These are phyloP conservation scores for Lepidurus arcticus DNA, from an alignment of 1,140 invertebrate genomes.

Conservation along the genomic window DNA sequence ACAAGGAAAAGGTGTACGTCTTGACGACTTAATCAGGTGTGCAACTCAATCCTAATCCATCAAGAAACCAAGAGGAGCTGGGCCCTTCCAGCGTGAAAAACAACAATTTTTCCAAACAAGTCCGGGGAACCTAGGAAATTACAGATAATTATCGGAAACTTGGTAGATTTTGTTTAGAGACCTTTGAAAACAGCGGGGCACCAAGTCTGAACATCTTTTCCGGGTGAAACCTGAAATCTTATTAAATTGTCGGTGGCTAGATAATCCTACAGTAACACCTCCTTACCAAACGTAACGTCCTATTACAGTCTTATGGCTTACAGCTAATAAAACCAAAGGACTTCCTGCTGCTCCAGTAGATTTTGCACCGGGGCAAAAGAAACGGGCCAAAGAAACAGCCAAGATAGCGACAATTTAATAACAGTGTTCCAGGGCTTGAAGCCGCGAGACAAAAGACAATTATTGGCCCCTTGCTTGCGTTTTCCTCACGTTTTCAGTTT, in stretches of 20 bases:
- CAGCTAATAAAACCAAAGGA: neutral
- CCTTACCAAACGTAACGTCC: neutral
- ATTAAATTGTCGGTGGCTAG: neutral
- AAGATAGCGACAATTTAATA: neutral
- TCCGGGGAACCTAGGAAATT: neutral
- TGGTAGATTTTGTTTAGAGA: neutral
- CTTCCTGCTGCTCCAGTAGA: neutral
- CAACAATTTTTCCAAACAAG: neutral
- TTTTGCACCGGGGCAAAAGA: neutral
- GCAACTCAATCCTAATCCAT: neutral
- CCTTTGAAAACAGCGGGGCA: neutral
- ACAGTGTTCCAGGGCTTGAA: neutral
- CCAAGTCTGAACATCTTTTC: neutral
- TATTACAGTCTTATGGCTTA: neutral
- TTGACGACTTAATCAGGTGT: neutral
- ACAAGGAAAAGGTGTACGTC: neutral
- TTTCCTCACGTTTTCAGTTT: neutral
- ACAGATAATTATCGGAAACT: neutral
- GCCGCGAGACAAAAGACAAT: constrained; percentile 6
- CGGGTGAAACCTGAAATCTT: neutral
- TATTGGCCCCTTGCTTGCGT: neutral
- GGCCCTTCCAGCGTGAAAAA: neutral
- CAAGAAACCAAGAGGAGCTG: neutral
- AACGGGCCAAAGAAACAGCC: neutral
- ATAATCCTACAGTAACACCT: neutral